These are phyloP conservation scores for Microctonus brassicae DNA, from an alignment of 2,888 invertebrate species.

Conservation along the genomic window DNA sequence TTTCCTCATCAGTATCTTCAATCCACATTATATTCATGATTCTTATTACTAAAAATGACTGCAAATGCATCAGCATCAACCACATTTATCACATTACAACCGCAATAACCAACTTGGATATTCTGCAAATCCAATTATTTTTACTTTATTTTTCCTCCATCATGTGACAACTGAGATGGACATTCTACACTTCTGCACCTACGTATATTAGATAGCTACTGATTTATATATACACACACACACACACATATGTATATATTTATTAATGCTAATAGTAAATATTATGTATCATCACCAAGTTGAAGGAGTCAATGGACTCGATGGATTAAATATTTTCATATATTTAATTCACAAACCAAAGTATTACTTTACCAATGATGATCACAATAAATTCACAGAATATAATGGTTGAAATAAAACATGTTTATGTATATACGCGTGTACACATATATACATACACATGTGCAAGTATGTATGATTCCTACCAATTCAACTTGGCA, in stretches of 20 bases:
- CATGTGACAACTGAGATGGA: neutral
- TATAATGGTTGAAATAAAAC: neutral
- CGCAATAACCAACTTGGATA: constrained; percentile 2
- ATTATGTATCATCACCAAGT: neutral
- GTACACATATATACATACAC: neutral
- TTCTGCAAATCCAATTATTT: constrained; percentile 2
- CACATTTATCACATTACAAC: constrained; percentile 17
- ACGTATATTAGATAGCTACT: neutral
- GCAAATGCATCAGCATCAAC: neutral
- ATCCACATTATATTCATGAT: neutral
- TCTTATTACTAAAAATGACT: neutral
- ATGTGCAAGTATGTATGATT: neutral
- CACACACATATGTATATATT: neutral
- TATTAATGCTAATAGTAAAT: neutral
- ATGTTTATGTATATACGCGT: too few relatives aligned
- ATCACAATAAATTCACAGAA: neutral
- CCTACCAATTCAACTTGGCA: constrained; percentile 47
- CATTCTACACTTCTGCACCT: neutral
- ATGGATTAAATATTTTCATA: neutral
- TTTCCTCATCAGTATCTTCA: neutral
- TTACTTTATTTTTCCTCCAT: neutral
- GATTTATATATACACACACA: neutral
- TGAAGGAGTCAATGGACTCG: constrained; percentile 1
- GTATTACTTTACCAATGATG: neutral
- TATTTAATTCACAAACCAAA: neutral